These are phyloP conservation scores for Gryon sp. DNA, from an alignment of 1,140 invertebrate genomes.

Conservation along the genomic window DNA sequence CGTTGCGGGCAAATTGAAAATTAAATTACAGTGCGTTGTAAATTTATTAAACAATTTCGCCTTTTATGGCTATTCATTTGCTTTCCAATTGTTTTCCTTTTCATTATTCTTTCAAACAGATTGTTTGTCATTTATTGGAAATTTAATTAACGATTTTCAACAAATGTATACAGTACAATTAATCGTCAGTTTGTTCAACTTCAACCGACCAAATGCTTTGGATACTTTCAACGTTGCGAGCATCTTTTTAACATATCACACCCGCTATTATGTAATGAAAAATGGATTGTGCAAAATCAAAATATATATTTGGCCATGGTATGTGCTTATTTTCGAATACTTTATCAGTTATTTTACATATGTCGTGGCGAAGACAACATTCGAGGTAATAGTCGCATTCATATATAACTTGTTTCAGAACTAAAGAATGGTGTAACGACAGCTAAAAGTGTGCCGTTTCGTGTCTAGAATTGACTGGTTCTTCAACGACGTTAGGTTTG, in stretches of 20 bases:
- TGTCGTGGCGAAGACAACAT: slow-evolving; percentile 45
- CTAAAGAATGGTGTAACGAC: slow-evolving; percentile 48
- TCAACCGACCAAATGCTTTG: neutral
- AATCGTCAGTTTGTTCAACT: too few species aligned
- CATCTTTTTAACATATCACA: slow-evolving; percentile 16
- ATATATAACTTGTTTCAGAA: slow-evolving; percentile 48
- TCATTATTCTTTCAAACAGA: too few species aligned
- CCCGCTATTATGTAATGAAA: slow-evolving; percentile 47
- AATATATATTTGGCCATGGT: slow-evolving; percentile 10
- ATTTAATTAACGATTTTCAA: too few species aligned
- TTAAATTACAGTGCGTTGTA: too few species aligned
- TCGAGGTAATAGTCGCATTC: slow-evolving; percentile 52
- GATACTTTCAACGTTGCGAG: slow-evolving; percentile 9
- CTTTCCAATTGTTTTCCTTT: too few species aligned
- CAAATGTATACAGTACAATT: too few species aligned
- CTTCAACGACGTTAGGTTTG: slow-evolving; percentile 14
- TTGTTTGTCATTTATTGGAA: too few species aligned
- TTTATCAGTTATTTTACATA: slow-evolving; percentile 61
- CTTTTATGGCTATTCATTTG: too few species aligned
- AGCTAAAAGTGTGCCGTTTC: slow-evolving; percentile 49
- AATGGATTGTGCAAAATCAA: slow-evolving; percentile 42
- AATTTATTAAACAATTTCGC: too few species aligned
- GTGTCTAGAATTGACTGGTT: slow-evolving; percentile 52
- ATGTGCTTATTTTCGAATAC: slow-evolving; percentile 52
- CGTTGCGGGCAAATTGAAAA: too few species aligned